phyloP scores from a whole-genome alignment of 2,797 vertebrate species.

The Myotis findleyi region DNA sequence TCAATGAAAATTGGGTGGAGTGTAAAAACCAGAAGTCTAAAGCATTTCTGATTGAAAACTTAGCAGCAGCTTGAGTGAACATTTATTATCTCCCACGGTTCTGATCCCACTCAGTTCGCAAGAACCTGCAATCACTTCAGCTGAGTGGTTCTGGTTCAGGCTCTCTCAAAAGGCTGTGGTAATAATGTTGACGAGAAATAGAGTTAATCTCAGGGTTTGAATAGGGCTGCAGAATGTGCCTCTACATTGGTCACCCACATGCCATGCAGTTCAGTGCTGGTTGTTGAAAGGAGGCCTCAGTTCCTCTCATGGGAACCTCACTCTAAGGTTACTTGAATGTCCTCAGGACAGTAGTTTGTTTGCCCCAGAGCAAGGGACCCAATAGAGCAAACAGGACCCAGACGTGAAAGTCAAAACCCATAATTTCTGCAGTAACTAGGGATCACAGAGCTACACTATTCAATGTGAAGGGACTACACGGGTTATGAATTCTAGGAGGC shows the following conservation, averaged over 20 bases:
- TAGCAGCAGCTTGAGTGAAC: neutral
- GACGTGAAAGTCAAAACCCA: neutral
- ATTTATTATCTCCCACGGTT: neutral
- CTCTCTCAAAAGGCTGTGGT: neutral
- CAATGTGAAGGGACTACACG: neutral
- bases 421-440: neutral
- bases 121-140: neutral
- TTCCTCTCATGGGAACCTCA: neutral
- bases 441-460: neutral
- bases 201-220: neutral
- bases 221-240: neutral
- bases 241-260: neutral
- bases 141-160: neutral
- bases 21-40: neutral
- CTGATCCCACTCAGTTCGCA: neutral
- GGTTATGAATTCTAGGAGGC: neutral
- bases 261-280: neutral
- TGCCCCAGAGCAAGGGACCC: neutral
- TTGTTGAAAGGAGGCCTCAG: neutral
- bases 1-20: neutral
- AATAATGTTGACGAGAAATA: neutral
- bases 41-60: neutral
- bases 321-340: neutral
- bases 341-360: neutral
- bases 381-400: neutral